These are phyloP conservation scores for Catocala sponsa DNA, from an alignment of 2,888 invertebrate species.

Conservation along the genomic window DNA sequence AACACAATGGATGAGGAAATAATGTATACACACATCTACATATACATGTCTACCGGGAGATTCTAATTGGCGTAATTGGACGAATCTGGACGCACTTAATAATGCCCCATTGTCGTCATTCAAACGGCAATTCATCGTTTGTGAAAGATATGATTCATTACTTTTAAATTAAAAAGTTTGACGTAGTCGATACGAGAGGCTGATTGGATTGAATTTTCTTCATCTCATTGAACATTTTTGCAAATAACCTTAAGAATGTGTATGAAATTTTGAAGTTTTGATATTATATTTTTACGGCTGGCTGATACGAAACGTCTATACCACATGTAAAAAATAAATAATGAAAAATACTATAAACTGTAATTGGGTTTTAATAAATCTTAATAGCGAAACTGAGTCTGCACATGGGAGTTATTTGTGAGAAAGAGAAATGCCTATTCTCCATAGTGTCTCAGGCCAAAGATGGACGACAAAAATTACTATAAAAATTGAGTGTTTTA, in stretches of 20 bases:
- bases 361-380: conserved; percentile 9
- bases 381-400: too few relatives aligned
- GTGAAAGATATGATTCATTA: conserved; percentile 84
- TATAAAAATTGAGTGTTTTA: too few relatives aligned
- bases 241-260: conserved; percentile 6
- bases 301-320: not conserved
- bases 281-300: conserved; percentile 1
- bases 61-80: conserved; percentile 87
- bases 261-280: conserved; percentile 4
- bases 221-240: conserved; percentile 16
- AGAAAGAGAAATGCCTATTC: too few relatives aligned
- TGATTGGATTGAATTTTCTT: conserved; percentile 21
- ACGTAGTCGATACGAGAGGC: conserved; percentile 32
- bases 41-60: conserved; percentile 78
- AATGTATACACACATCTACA: conserved; percentile 71
- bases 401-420: too few relatives aligned
- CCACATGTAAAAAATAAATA: conserved; percentile 1
- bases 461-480: too few relatives aligned
- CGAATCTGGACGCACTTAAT: conserved; percentile 87
- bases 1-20: conserved; percentile 86
- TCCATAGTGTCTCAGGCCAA: too few relatives aligned
- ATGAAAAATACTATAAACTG: conserved; percentile 1
- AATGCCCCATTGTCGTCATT: conserved; percentile 85
- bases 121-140: conserved; percentile 84
- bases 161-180: conserved; percentile 76